Evolutionary conservation across 2,888 invertebrate genomes (phyloP), one percentile per base, ranked within the genome.

Genomic region (Brachylomia viminalis): DNA sequence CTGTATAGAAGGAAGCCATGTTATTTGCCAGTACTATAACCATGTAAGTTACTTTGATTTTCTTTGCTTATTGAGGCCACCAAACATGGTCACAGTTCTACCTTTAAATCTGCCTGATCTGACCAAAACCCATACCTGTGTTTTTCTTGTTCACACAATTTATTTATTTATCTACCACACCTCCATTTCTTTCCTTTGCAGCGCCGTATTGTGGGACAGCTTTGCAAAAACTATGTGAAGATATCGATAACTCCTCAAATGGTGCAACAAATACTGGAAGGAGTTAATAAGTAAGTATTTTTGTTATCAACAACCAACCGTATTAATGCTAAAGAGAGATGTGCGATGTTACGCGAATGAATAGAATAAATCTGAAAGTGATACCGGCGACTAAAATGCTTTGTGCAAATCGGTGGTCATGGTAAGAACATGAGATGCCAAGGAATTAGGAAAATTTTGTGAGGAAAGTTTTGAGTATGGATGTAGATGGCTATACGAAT

Each of bases 1-100:
- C n/a, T 84, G 83, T 42, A n/a, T 42, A 17, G 75, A 84, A 1
- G 83, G 83, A 4, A 54, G 75, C 4, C 83, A 84, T 59, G 83
- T 85, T 0, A 72, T 85, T 62, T 80, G 77, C 10, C 73, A 74
- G 52, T 83, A 86, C 38, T 75, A 83, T 56, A 49, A 82, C 23
- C 75, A 69, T 49, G 83, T 84, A 58, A 85, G 83, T 76, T 33
- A 23, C 11, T 17, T 52, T n/a, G 2, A 17, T n/a, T 23, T n/a
- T n/a, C 3, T 33, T 23, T n/a, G 15, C 23, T 33, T 17, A 49
- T n/a, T 66, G 33, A 23, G 10, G 30, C 0, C 15, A 5, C 15
- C 47, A 66, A 30, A 65, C 20, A 30, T 6, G 6, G 6, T 66
- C 23, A 23, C 10, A 66, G 33, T n/a, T 23, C 10, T 49, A 10